Percentiles rank a stretch among this genome's conserved stretches.
phyloP scores from a whole-genome alignment of 2,888 invertebrate genomes.

The Dione vanillae region DNA sequence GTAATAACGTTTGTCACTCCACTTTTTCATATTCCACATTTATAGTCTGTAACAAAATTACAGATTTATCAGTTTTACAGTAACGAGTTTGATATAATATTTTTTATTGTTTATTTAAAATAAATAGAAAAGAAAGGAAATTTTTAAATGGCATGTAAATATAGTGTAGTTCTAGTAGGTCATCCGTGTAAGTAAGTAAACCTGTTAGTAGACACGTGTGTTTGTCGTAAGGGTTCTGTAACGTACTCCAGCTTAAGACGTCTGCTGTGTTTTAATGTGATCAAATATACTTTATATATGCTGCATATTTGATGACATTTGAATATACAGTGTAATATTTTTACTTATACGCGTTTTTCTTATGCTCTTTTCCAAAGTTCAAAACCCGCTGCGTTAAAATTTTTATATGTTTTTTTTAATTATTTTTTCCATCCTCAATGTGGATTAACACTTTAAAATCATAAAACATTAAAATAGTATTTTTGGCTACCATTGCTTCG shows the following conservation, averaged over 20 bases:
- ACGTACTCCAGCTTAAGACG: slow-evolving; percentile 22
- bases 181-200: slow-evolving; percentile 20
- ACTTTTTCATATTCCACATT: slow-evolving; percentile 13
- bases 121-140: too few relatives aligned
- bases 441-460: too few relatives aligned
- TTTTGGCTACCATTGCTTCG: too few relatives aligned
- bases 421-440: too few relatives aligned
- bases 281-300: not conserved
- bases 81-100: not conserved
- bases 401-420: too few relatives aligned
- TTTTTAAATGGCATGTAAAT: not conserved
- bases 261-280: slow-evolving; percentile 25
- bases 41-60: slow-evolving; percentile 13
- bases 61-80: not conserved
- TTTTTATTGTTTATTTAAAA: not conserved
- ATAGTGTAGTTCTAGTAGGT: slow-evolving; percentile 1
- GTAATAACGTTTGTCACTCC: slow-evolving; percentile 19
- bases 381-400: too few relatives aligned
- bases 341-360: too few relatives aligned
- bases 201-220: slow-evolving; percentile 25
- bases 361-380: too few relatives aligned
- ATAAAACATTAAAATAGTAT: too few relatives aligned
- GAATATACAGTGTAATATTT: not conserved
- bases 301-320: not conserved
- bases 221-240: slow-evolving; percentile 22